A percentile compares a stretch with the other conserved stretches of the same genome.
Conservation (phyloP, 2,797 vertebrate genomes). For the Remorina albescens region DNA sequence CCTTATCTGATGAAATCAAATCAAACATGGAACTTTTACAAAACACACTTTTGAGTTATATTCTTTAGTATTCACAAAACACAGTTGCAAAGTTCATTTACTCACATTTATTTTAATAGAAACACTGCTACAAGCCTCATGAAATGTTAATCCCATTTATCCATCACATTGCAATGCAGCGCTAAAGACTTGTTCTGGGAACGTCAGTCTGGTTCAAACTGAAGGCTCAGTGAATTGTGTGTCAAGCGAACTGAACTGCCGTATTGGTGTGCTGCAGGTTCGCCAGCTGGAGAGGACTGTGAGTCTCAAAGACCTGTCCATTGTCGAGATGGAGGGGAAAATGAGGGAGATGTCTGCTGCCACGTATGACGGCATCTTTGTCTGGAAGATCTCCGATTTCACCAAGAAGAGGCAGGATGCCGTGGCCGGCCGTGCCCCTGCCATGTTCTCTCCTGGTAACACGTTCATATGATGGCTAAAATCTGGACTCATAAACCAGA, state of each 20-base stretch:
- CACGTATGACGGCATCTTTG: conserved; percentile 92
- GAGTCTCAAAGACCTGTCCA: conserved; percentile 93
- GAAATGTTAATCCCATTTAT: not conserved
- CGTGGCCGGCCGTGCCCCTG: conserved; percentile 90
- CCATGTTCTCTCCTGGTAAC: conserved; percentile 97
- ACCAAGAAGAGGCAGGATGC: conserved; percentile 96
- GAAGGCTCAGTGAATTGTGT: not conserved
- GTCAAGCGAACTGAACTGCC: not conserved
- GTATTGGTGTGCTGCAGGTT: conserved; percentile 82
- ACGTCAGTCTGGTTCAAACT: not conserved
- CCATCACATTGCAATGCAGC: not conserved
- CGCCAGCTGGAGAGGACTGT: conserved; percentile 95
- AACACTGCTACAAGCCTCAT: not conserved
- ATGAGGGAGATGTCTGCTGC: conserved; percentile 92
- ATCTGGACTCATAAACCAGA: not conserved
- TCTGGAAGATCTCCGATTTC: conserved; percentile 97
- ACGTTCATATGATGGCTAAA: not conserved
- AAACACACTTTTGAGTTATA: too few relatives aligned
- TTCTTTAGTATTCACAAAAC: not conserved
- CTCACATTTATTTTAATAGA: too few relatives aligned
- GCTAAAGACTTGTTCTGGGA: not conserved
- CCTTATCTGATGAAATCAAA: too few relatives aligned
- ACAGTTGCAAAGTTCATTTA: too few relatives aligned
- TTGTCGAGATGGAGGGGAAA: conserved; percentile 95
- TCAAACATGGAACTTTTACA: too few relatives aligned